A percentile compares a stretch with the other conserved stretches of the same genome.
Conservation (phyloP, 2,888 invertebrate species). For the Sarcophaga caerulescens region DNA sequence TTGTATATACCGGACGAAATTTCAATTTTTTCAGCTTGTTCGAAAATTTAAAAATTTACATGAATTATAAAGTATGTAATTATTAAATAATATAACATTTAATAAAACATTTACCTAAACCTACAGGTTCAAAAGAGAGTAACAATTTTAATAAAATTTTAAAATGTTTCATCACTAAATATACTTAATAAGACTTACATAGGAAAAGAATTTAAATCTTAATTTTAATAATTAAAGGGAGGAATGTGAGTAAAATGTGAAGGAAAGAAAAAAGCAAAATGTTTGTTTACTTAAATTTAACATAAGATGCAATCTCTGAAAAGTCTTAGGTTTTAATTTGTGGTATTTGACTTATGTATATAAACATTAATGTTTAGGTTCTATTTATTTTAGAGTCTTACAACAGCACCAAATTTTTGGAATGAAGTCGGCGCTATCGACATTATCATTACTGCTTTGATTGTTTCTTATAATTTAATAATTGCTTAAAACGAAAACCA, state of each 20-base stretch:
- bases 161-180: not conserved
- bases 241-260: not conserved
- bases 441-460: too few species aligned
- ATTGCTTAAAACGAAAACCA: too few species aligned
- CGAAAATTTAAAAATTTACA: not conserved
- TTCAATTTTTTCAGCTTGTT: conserved; percentile 36
- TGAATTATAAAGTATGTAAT: not conserved
- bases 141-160: not conserved
- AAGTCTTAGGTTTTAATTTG: too few species aligned
- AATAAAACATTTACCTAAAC: not conserved
- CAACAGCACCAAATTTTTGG: too few species aligned
- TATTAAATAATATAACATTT: not conserved
- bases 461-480: too few species aligned
- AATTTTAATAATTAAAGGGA: not conserved
- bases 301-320: too few species aligned
- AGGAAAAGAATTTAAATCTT: not conserved
- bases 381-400: too few species aligned
- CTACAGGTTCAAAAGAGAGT: not conserved
- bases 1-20: conserved; percentile 35
- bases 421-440: too few species aligned
- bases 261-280: not conserved
- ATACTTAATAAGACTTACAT: not conserved
- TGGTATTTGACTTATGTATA: too few species aligned
- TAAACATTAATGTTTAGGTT: too few species aligned
- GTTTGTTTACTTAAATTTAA: conserved; percentile 6